Base-by-base conservation (phyloP, 2,113 vertebrate genomes). In the Dasyurus viverrinus region DNA sequence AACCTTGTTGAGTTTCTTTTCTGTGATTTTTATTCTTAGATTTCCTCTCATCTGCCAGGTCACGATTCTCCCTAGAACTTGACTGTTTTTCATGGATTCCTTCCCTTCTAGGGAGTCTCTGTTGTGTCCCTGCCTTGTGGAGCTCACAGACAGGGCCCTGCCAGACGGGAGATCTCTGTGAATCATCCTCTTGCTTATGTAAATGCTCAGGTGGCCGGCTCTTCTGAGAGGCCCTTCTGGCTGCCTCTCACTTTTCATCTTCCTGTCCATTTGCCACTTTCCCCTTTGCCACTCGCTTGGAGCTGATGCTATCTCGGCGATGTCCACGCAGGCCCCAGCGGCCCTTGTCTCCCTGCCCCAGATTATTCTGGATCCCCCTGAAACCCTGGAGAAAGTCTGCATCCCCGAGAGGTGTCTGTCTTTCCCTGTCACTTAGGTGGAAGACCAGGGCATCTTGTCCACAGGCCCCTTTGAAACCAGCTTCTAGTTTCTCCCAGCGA, bases 301-400 rank as follows among this genome's bases (percentile, higher is more conserved):
- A 36, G 30, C 4, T 12, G 57, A 16, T 68, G 9, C 10, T 36
- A 0, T 36, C 30, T 36, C 57, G 16, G 60, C 14, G 12, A 16
- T 16, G 12, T 14, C 10, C 14, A 16, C 0, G 30, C 12, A 1
- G 36, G 68, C 36, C 68, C n/a, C 22, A 0, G 16, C 1, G 5
- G 16, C 9, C 60, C 3, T n/a, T 36, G 36, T n/a, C 60, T 76
- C 36, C 60, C n/a, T 16, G 36, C 16, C 36, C 4, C 27, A 11
- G 26, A 2, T 27, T 60, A 9, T 9, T 30, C 36, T 76, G 60
- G 36, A 19, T 30, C 12, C 14, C 36, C 30, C 60, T 76, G 60
- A 76, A n/a, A 36, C 30, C 14, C 36, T 36, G 14, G n/a, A 68
- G 12, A 68, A 68, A 3, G 27, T 27, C 57, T 27, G 60, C 60